Base-by-base conservation (phyloP, 2,113 vertebrate genomes). In the Saccopteryx leptura region DNA sequence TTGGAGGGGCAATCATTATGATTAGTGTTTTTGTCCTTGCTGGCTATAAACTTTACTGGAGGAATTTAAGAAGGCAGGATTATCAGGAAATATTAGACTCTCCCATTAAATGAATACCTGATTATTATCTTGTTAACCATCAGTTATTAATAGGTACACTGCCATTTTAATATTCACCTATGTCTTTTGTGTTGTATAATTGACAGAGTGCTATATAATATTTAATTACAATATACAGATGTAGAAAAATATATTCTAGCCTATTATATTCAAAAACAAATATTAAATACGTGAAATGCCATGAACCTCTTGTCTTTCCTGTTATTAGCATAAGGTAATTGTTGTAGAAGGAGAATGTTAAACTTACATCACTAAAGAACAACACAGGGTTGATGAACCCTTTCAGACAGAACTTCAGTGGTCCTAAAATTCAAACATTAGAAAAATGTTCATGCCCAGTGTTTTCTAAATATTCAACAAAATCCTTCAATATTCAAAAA, bases 31-130 rank as follows among this genome's bases (percentile, higher is more conserved):
- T 99, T 96, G 99, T 99, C 65, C 99, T 99, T 58, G 99, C 99
- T 0, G 99, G 99, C 81, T 98, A 99, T 96, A 99, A 99, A 98
- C 98, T 99, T 83, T 99, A 99, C 96, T 98, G 99, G 99, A 99
- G 99, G 95, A 98, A 99, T 94, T 97, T 99, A 96, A 98, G 98
- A 96, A 98, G 99, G 76, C 99, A 99, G 97, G 99, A 99, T 98
- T 99, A 99, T 93, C 98, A 99, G 97, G 99, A 99, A 98, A 99
- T 99, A 97, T 96, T 99, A 80, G 99, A 99, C 98, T 99, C 99
- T 19, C 99, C 99, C 85, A 99, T 99, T 97, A 99, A 99, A 98
- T 99, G 98, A 99, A 92, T n/a, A 79, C 14, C 0, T 0, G 58
- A 84, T 89, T 93, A 84, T 71, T 13, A 13, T 91, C 88, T 0